Percentiles rank a stretch among this genome's conserved stretches.
phyloP scores from a whole-genome alignment of 2,888 invertebrate genomes.

The Thyatira batis region DNA sequence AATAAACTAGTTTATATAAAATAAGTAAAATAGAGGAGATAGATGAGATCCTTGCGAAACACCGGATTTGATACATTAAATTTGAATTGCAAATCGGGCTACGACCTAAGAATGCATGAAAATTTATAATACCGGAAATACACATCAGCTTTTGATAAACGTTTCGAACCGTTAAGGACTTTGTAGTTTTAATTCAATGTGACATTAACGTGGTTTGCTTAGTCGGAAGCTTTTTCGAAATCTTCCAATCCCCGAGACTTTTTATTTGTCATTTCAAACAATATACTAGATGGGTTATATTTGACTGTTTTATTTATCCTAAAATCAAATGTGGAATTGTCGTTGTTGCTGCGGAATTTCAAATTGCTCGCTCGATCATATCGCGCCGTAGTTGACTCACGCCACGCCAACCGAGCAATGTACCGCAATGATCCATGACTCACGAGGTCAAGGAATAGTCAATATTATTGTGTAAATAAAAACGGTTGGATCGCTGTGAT shows the following conservation, averaged over 20 bases:
- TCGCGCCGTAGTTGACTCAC: slow-evolving; percentile 11
- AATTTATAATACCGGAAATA: neutral
- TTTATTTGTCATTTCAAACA: neutral
- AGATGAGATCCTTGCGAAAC: neutral
- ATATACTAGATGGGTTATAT: neutral
- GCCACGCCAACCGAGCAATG: slow-evolving; percentile 26
- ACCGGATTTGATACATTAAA: neutral
- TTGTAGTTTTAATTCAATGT: neutral
- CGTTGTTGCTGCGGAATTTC: neutral
- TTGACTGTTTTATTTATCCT: neutral
- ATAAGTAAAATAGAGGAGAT: neutral
- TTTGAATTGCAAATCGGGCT: neutral
- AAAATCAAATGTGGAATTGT: neutral
- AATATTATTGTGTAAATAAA: slow-evolving; percentile 38
- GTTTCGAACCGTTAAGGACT: neutral
- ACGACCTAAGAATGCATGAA: too few relatives aligned
- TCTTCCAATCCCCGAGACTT: neutral
- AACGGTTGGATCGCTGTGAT: slow-evolving; percentile 22
- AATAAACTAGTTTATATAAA: too few relatives aligned
- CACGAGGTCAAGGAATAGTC: slow-evolving; percentile 45
- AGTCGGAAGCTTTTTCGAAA: neutral
- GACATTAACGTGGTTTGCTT: neutral
- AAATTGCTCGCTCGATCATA: neutral
- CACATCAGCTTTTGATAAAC: neutral
- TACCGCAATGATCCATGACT: slow-evolving; percentile 35